Evolutionary conservation across 2,888 invertebrate species (phyloP).

Genomic region (Ganaspis brasiliensis): DNA sequence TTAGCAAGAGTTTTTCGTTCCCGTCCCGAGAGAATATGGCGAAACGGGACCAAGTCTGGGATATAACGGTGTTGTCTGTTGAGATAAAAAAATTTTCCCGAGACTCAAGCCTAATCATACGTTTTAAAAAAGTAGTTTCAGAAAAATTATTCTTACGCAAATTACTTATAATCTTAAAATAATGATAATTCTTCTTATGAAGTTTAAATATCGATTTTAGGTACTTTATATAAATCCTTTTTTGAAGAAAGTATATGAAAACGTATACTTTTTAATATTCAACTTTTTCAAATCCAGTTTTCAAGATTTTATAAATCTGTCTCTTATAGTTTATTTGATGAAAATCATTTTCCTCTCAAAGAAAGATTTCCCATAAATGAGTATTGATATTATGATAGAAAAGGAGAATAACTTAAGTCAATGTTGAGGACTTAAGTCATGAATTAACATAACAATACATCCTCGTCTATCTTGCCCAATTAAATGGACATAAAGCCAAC

Average conservation of each 20-base stretch:
- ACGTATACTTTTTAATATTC: too few species aligned
- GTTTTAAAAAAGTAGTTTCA: not conserved
- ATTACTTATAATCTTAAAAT: too few species aligned
- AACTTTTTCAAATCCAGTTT: too few species aligned
- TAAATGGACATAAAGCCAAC: slow-evolving; percentile 75
- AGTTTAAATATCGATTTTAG: too few species aligned
- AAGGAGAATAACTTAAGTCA: not conserved
- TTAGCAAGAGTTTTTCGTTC: slow-evolving; percentile 78
- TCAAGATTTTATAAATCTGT: too few species aligned
- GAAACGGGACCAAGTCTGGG: slow-evolving; percentile 58
- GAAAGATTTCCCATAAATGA: not conserved
- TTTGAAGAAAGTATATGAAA: too few species aligned
- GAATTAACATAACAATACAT: slow-evolving; percentile 59
- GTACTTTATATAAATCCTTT: too few species aligned
- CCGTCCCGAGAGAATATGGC: slow-evolving; percentile 68
- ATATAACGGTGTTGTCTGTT: slow-evolving; percentile 55
- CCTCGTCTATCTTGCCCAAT: slow-evolving; percentile 70
- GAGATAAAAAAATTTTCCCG: slow-evolving; percentile 56
- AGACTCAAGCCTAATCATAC: not conserved
- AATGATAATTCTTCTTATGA: too few species aligned
- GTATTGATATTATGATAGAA: not conserved
- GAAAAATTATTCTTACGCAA: too few species aligned
- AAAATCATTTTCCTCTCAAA: too few species aligned
- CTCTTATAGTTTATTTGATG: too few species aligned
- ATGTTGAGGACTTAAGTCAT: not conserved